A percentile compares a stretch with the other conserved stretches of the same genome.
Conservation (phyloP, 2,797 vertebrate species). For the Alcedo atthis region DNA sequence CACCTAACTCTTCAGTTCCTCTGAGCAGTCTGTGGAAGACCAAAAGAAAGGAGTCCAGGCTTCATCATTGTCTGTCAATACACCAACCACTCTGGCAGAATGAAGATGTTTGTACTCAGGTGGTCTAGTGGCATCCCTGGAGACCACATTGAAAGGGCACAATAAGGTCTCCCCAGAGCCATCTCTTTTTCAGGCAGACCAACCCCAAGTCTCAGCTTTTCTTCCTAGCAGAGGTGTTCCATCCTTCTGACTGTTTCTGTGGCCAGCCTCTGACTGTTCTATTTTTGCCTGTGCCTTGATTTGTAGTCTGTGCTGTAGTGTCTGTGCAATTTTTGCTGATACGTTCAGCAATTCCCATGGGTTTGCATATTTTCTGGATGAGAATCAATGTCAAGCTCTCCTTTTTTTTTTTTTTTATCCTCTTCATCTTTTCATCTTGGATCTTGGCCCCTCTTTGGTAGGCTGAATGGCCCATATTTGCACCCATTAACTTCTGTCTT, state of each 20-base stretch:
- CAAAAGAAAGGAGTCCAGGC: neutral
- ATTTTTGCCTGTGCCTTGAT: neutral
- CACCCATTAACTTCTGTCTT: neutral
- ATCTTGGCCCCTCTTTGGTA: neutral
- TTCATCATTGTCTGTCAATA: neutral
- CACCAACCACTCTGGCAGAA: neutral
- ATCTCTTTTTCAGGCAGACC: neutral
- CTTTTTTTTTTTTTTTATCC: neutral
- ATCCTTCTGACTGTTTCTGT: neutral
- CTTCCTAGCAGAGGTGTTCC: neutral
- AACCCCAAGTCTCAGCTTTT: neutral
- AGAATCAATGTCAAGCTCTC: neutral
- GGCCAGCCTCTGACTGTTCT: neutral
- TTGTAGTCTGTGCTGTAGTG: neutral
- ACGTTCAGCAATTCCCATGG: fast-evolving
- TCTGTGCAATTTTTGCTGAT: neutral
- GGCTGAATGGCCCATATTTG: neutral
- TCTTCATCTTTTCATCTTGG: neutral
- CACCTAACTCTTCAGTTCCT: neutral
- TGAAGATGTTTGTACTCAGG: neutral
- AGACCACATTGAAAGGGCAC: neutral
- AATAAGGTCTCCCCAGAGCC: neutral
- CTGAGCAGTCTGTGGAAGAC: neutral
- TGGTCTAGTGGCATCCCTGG: neutral
- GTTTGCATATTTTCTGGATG: neutral